Conservation (phyloP, 2,113 vertebrate species). For the Spea multiplicata region DNA sequence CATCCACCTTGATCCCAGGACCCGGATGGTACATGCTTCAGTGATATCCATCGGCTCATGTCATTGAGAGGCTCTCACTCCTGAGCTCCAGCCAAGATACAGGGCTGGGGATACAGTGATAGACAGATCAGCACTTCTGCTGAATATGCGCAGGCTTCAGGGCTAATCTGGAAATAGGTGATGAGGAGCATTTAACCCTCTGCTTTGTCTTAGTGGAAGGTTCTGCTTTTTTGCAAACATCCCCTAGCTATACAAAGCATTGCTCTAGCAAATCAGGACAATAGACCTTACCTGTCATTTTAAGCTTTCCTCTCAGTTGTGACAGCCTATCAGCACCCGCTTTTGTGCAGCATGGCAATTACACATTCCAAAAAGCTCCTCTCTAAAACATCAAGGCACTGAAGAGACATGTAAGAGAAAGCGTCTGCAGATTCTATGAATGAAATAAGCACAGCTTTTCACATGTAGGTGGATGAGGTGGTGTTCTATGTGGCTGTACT, state of each 20-base stretch:
- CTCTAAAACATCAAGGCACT: not conserved
- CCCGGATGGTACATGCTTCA: not conserved
- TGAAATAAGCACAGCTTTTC: conserved; percentile 8
- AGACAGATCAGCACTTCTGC: conserved; percentile 45
- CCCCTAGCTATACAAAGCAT: too few species aligned
- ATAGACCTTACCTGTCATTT: too few species aligned
- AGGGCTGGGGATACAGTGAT: conserved; percentile 33
- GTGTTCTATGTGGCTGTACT: not conserved
- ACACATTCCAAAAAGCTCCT: too few species aligned
- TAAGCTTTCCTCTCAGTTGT: too few species aligned
- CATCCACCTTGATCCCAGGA: not conserved
- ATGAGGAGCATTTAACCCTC: conserved; percentile 20
- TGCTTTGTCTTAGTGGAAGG: too few species aligned
- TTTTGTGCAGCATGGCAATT: too few species aligned
- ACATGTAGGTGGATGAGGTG: not conserved
- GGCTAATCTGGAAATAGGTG: conserved; percentile 39
- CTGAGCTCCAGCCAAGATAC: conserved; percentile 31
- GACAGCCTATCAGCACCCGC: too few species aligned
- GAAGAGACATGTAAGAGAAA: not conserved
- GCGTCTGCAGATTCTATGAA: not conserved
- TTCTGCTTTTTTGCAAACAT: too few species aligned
- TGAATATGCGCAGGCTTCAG: conserved; percentile 41
- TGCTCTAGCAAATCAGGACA: too few species aligned
- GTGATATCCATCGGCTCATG: conserved; percentile 21
- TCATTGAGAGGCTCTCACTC: not conserved